Percentiles rank a stretch among this genome's conserved stretches.
Evolutionary conservation across 2,797 vertebrate species (phyloP).

Genomic region (Gastrophryne carolinensis): DNA sequence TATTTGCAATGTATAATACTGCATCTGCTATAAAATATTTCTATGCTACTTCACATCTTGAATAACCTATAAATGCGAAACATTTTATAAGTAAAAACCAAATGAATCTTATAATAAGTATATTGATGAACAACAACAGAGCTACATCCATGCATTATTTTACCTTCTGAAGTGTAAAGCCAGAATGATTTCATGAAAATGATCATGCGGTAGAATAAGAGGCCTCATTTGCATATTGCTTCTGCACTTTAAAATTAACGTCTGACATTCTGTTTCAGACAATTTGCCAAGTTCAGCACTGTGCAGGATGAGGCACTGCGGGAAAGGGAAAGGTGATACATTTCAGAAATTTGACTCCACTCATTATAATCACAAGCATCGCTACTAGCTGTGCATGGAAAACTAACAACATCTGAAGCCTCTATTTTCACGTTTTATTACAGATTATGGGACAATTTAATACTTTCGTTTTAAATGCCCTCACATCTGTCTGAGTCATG

Average conservation of each 20-base stretch:
- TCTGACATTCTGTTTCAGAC: slow-evolving; percentile 61
- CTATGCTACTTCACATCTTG: too few relatives aligned
- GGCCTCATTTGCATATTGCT: slow-evolving; percentile 63
- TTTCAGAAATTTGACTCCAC: slow-evolving; percentile 48
- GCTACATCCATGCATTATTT: slow-evolving; percentile 53
- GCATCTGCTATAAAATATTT: too few relatives aligned
- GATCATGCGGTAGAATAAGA: slow-evolving; percentile 55
- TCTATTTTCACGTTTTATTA: slow-evolving; percentile 45
- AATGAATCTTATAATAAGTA: neutral
- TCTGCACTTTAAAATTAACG: slow-evolving; percentile 61
- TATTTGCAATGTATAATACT: too few relatives aligned
- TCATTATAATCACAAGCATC: slow-evolving; percentile 53
- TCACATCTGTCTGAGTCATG: slow-evolving; percentile 64
- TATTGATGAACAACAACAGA: slow-evolving; percentile 54
- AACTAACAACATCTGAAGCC: slow-evolving; percentile 42
- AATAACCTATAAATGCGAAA: neutral
- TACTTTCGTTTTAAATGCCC: slow-evolving; percentile 62
- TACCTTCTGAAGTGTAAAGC: slow-evolving; percentile 62
- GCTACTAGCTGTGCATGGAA: slow-evolving; percentile 50
- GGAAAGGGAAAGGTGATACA: slow-evolving; percentile 5
- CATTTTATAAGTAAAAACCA: neutral
- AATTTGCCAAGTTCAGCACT: slow-evolving; percentile 58
- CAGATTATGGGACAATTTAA: slow-evolving; percentile 59
- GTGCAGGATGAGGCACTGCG: slow-evolving; percentile 46
- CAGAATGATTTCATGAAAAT: slow-evolving; percentile 65